Conservation (phyloP, 2,113 vertebrate species). For the Indicator indicator region DNA sequence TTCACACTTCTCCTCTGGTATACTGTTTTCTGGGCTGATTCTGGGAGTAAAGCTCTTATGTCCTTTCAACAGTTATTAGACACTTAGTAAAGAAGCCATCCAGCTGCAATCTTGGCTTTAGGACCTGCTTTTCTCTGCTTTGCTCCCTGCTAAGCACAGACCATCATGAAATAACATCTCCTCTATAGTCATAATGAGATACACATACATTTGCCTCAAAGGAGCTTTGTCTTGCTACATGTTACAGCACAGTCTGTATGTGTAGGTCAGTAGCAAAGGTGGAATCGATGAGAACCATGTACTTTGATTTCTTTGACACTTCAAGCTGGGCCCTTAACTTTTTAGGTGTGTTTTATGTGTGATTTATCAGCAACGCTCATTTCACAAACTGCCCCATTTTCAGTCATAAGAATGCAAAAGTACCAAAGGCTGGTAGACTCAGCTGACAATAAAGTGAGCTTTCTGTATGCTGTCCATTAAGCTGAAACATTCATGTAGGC, state of each 20-base stretch:
- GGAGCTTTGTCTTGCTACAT: background rate
- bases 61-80: background rate
- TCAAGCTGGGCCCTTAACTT: background rate
- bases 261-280: background rate
- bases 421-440: background rate
- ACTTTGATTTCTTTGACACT: background rate
- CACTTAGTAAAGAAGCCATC: background rate
- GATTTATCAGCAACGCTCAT: background rate
- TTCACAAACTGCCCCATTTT: background rate
- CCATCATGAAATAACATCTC: background rate
- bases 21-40: background rate
- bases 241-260: background rate
- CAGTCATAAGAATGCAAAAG: background rate
- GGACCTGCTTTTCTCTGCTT: background rate
- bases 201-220: background rate
- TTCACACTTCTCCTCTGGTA: background rate
- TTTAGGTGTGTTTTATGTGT: background rate
- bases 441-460: background rate
- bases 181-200: background rate
- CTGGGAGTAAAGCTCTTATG: background rate
- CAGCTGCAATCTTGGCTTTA: background rate
- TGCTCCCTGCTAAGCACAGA: background rate
- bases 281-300: background rate
- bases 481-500: slow-evolving; percentile 58
- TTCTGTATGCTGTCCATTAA: background rate